These are phyloP conservation scores for Anticlea derivata DNA, from an alignment of 2,888 invertebrate species.

Conservation along the genomic window DNA sequence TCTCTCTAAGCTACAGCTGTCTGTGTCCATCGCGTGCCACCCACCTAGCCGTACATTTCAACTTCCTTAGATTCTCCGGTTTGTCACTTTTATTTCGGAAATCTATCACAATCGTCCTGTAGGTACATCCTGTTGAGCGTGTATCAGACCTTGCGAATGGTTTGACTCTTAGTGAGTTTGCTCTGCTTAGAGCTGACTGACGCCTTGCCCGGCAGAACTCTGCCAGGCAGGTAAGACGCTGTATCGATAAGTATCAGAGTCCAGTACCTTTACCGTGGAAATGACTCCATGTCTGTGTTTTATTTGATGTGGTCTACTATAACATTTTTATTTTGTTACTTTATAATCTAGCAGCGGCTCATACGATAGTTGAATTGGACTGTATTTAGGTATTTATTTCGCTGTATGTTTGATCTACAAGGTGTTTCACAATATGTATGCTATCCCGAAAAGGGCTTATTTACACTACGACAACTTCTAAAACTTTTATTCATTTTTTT, in stretches of 20 bases:
- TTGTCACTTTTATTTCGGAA: background rate
- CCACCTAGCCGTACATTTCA: background rate
- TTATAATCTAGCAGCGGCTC: too few species aligned
- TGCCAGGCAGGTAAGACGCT: background rate
- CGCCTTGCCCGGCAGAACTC: background rate
- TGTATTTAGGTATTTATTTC: constrained; percentile 1
- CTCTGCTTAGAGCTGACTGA: constrained; percentile 4
- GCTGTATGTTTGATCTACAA: too few species aligned
- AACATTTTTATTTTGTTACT: too few species aligned
- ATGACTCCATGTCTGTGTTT: background rate
- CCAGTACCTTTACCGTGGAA: constrained; percentile 11
- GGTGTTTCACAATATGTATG: too few species aligned
- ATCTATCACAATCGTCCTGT: background rate
- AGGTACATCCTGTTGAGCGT: background rate
- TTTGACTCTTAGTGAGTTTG: background rate
- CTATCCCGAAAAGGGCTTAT: too few species aligned
- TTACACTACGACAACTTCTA: too few species aligned
- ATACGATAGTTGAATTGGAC: too few species aligned
- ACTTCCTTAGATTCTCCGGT: background rate
- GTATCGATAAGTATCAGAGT: constrained; percentile 10
- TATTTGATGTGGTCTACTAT: background rate
- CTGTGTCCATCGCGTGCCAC: constrained; percentile 8
- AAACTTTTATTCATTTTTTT: too few species aligned
- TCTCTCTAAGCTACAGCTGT: background rate
- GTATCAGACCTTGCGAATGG: background rate